Conservation (phyloP, 1,140 invertebrate species). For the Brevipalpus yothersi region DNA sequence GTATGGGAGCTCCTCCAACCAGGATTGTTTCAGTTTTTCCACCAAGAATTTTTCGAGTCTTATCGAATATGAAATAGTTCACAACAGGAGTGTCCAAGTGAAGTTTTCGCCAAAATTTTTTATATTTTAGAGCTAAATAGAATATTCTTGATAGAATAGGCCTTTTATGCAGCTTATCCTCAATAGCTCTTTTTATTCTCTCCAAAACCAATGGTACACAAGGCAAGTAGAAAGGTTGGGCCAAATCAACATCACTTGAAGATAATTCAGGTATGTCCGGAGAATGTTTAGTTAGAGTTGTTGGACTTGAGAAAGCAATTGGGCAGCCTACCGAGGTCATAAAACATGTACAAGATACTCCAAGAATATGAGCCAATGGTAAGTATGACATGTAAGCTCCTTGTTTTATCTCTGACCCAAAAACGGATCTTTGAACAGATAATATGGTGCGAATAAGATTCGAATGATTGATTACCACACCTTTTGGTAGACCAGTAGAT, state of each 20-base stretch:
- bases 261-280: constrained; percentile 14
- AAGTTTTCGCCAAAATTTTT: constrained; percentile 7
- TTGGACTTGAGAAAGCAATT: constrained; percentile 16
- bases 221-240: constrained; percentile 14
- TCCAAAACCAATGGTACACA: constrained; percentile 25
- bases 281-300: constrained; percentile 16
- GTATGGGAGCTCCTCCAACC: constrained; percentile 75
- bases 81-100: constrained; percentile 7
- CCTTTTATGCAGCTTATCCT: constrained; percentile 53
- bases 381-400: constrained; percentile 11
- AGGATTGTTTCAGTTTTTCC: constrained; percentile 62
- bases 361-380: constrained; percentile 17
- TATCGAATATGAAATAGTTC: constrained; percentile 32
- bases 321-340: constrained; percentile 14
- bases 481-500: constrained; percentile 68
- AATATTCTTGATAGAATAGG: constrained; percentile 21
- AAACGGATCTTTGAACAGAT: background rate
- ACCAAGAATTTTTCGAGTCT: constrained; percentile 50
- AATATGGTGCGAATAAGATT: constrained; percentile 60
- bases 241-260: constrained; percentile 13
- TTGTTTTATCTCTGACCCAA: background rate
- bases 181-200: constrained; percentile 48
- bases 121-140: constrained; percentile 6
- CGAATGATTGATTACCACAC: constrained; percentile 42
- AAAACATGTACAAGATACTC: constrained; percentile 11